Percentiles rank a stretch among this genome's conserved stretches.
Conservation (phyloP, 2,113 vertebrate genomes). For the Neoarius graeffei region DNA sequence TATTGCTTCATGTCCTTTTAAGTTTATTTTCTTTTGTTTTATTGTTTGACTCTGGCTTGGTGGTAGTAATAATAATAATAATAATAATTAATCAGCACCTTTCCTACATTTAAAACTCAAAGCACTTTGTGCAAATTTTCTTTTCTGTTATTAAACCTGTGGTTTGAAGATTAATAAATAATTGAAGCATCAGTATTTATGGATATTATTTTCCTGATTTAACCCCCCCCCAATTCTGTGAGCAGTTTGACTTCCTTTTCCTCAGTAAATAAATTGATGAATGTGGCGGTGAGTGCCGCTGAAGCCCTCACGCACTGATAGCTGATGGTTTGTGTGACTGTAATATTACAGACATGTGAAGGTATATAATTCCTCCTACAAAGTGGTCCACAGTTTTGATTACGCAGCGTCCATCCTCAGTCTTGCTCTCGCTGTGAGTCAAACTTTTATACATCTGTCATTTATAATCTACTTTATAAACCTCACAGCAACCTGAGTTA, state of each 20-base stretch:
- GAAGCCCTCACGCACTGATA: neutral
- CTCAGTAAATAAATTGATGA: too few species aligned
- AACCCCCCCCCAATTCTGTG: too few species aligned
- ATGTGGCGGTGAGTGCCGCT: neutral
- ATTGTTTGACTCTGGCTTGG: too few species aligned
- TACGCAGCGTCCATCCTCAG: slow-evolving; percentile 91
- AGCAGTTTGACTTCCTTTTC: too few species aligned
- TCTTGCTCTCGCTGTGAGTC: slow-evolving; percentile 87
- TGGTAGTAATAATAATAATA: too few species aligned
- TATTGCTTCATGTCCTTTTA: neutral
- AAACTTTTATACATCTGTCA: neutral
- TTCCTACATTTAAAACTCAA: too few species aligned
- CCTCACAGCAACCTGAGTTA: neutral
- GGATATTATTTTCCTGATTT: too few species aligned
- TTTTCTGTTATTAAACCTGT: too few species aligned
- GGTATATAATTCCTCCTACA: slow-evolving; percentile 93
- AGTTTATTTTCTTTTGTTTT: neutral
- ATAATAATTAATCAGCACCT: too few species aligned
- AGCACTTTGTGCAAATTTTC: neutral
- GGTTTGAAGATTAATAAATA: too few species aligned
- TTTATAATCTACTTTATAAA: neutral
- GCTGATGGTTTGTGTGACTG: too few species aligned
- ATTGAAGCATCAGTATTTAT: too few species aligned
- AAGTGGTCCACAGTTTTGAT: slow-evolving; percentile 94
- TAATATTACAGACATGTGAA: slow-evolving; percentile 86